A percentile compares a stretch with the other conserved stretches of the same genome.
Conservation (phyloP, 2,888 invertebrate genomes). For the Micoletzkya japonica region DNA sequence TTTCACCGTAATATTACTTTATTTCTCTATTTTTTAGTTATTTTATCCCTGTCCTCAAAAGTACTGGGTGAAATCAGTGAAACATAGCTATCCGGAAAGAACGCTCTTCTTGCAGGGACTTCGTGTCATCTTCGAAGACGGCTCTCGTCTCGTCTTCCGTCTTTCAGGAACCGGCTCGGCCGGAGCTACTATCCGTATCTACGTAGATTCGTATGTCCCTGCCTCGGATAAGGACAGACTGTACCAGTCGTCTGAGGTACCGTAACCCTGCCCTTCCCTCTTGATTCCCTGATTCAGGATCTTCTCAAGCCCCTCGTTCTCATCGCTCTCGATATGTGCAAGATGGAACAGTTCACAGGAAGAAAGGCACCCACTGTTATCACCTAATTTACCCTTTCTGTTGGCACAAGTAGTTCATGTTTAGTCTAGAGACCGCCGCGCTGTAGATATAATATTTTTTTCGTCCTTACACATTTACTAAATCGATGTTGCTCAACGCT, state of each 20-base stretch:
- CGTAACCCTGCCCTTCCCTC: neutral
- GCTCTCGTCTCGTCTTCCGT: slow-evolving; percentile 87
- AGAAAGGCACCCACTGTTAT: slow-evolving; percentile 91
- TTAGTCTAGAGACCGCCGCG: too few species aligned
- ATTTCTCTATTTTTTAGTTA: too few species aligned
- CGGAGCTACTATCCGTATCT: slow-evolving; percentile 93
- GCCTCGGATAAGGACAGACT: slow-evolving; percentile 73
- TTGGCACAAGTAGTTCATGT: too few species aligned
- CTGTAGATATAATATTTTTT: too few species aligned
- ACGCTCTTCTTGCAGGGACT: slow-evolving; percentile 75
- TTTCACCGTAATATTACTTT: too few species aligned
- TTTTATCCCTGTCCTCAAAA: too few species aligned
- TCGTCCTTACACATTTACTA: too few species aligned
- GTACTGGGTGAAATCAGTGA: too few species aligned
- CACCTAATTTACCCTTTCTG: slow-evolving; percentile 69
- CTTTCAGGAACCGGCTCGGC: slow-evolving; percentile 97
- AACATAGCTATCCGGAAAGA: too few species aligned
- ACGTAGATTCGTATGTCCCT: slow-evolving; percentile 82
- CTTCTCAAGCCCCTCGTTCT: slow-evolving; percentile 85
- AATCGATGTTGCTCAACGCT: neutral
- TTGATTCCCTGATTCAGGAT: slow-evolving; percentile 54
- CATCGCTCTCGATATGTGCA: slow-evolving; percentile 82
- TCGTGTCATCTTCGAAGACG: slow-evolving; percentile 88
- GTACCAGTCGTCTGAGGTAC: slow-evolving; percentile 67
- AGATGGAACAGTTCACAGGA: slow-evolving; percentile 82